These are phyloP conservation scores for Anoplolepis gracilipes DNA, from an alignment of 1,140 invertebrate genomes.

Conservation along the genomic window DNA sequence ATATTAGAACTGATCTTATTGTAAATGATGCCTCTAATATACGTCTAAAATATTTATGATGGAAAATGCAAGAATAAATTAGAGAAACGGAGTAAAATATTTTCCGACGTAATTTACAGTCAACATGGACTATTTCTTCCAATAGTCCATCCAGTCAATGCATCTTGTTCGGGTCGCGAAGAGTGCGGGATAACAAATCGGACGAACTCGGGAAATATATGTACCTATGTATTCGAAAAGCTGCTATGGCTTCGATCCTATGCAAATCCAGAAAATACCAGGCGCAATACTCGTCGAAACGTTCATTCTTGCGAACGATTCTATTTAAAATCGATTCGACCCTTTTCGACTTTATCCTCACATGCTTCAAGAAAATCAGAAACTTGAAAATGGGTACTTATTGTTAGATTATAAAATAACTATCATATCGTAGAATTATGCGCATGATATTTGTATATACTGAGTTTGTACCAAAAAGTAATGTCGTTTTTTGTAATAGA, in stretches of 20 bases:
- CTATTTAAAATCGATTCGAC: slow-evolving; percentile 65
- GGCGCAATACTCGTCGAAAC: slow-evolving; percentile 46
- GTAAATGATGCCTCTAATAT: not conserved
- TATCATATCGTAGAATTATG: not conserved
- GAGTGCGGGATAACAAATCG: slow-evolving; percentile 54
- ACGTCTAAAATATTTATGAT: not conserved
- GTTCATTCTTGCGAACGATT: slow-evolving; percentile 55
- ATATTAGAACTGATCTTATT: not conserved
- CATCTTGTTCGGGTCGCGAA: slow-evolving; percentile 28
- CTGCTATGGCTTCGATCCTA: slow-evolving; percentile 37
- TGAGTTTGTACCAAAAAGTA: no score
- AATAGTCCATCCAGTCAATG: slow-evolving; percentile 16
- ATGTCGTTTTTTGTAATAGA: no score
- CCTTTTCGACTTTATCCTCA: slow-evolving; percentile 24
- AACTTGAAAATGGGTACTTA: not conserved
- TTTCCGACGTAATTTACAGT: not conserved
- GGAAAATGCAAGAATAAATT: not conserved
- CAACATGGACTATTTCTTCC: not conserved
- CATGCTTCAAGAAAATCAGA: slow-evolving; percentile 4
- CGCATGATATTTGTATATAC: no score
- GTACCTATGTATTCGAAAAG: slow-evolving; percentile 32
- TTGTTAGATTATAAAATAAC: not conserved
- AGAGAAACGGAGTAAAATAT: not conserved
- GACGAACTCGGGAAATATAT: slow-evolving; percentile 29
- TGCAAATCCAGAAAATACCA: slow-evolving; percentile 63